phyloP scores from a whole-genome alignment of 2,797 vertebrate genomes.

The Taeniopygia guttata region DNA sequence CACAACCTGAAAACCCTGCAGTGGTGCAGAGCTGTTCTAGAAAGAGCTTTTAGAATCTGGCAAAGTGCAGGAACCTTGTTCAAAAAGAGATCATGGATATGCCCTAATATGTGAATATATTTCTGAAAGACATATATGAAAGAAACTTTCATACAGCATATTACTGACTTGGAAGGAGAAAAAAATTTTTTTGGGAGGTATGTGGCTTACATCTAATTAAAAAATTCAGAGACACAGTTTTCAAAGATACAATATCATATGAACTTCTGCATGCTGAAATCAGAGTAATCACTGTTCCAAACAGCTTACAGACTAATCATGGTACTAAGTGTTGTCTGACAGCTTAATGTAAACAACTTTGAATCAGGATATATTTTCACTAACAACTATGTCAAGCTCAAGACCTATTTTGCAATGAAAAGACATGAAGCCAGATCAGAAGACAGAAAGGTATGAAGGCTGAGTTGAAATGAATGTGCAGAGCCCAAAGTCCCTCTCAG shows the following conservation, averaged over 20 bases:
- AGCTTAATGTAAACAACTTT: neutral
- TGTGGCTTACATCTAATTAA: neutral
- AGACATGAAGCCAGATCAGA: neutral
- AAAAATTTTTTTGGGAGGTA: rapidly evolving
- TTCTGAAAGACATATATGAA: neutral
- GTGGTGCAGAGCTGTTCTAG: neutral
- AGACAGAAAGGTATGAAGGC: neutral
- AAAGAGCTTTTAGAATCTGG: neutral
- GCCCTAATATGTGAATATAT: neutral
- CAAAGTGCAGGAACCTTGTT: neutral
- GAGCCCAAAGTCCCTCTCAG: neutral
- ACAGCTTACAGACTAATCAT: neutral
- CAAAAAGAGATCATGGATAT: neutral
- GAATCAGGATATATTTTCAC: neutral
- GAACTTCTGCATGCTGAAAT: neutral
- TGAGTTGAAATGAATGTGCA: neutral
- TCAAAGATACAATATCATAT: neutral
- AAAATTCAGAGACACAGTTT: neutral
- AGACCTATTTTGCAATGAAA: neutral
- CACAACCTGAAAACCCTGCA: neutral
- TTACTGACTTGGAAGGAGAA: neutral
- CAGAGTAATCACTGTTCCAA: neutral
- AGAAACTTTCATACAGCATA: neutral
- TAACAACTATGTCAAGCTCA: neutral
- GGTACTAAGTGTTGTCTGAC: neutral